Percentiles rank a stretch among this genome's conserved stretches.
Evolutionary conservation across 1,140 invertebrate genomes (phyloP).

Genomic region (Pseudoatta argentina): DNA sequence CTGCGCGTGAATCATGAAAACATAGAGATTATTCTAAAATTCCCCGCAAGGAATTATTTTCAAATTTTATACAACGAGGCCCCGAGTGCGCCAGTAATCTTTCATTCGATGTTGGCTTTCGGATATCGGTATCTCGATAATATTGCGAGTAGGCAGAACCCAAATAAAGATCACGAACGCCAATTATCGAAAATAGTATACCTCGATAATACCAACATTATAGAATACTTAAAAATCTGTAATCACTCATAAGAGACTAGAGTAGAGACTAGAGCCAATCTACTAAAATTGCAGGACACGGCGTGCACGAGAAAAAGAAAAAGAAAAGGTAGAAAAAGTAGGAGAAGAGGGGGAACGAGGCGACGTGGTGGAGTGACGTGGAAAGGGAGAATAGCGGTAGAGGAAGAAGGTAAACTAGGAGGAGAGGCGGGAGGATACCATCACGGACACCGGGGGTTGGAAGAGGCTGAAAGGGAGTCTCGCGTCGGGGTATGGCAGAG

Average conservation of each 20-base stretch:
- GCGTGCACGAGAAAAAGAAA: not conserved
- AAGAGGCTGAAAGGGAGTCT: constrained; percentile 65
- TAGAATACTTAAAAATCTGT: constrained; percentile 2
- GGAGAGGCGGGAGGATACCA: constrained; percentile 38
- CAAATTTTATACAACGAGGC: not conserved
- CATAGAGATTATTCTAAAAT: not conserved
- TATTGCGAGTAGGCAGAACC: not conserved
- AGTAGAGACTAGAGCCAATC: not conserved
- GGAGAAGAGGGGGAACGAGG: not conserved
- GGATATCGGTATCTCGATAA: not conserved
- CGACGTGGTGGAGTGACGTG: not conserved
- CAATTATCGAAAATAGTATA: not conserved
- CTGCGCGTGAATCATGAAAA: not conserved
- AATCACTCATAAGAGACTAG: not conserved
- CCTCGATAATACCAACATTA: not conserved
- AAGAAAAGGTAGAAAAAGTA: not conserved
- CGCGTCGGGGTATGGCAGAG: constrained; percentile 40
- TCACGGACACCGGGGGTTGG: constrained; percentile 46
- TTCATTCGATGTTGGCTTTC: constrained; percentile 13
- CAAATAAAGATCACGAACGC: not conserved
- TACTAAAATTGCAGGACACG: constrained; percentile 24
- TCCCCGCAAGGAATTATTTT: not conserved
- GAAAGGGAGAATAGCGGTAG: not conserved
- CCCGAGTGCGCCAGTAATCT: not conserved
- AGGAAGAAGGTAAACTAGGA: constrained; percentile 27